These are phyloP conservation scores for Hippocampus zosterae DNA, from an alignment of 2,113 vertebrate species.

Conservation along the genomic window DNA sequence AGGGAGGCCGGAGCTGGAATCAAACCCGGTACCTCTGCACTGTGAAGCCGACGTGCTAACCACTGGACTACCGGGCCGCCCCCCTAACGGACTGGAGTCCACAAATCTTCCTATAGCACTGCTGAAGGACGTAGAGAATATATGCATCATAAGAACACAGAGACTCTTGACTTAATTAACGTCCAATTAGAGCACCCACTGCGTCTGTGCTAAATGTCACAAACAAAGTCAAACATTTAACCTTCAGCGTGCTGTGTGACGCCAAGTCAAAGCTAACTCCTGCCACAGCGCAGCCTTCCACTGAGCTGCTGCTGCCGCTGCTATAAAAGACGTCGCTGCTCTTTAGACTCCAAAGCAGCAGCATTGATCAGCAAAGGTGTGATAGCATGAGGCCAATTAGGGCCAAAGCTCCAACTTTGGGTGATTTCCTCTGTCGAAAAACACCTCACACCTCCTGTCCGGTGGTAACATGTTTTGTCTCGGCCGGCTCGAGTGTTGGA, in stretches of 20 bases:
- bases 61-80: too few species aligned
- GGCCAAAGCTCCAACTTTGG: conserved; percentile 30
- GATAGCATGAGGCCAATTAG: conserved; percentile 68
- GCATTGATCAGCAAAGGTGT: conserved; percentile 63
- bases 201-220: not conserved
- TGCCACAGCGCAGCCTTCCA: conserved; percentile 35
- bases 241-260: not conserved
- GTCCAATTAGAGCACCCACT: not conserved
- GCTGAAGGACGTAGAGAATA: not conserved
- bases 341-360: conserved; percentile 39
- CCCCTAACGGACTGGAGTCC: not conserved
- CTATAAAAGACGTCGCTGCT: conserved; percentile 25
- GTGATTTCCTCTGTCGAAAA: conserved; percentile 38
- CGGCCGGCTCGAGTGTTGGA: conserved; percentile 38
- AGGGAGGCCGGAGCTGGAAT: too few species aligned
- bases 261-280: conserved; percentile 1
- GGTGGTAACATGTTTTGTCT: conserved; percentile 31
- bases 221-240: conserved; percentile 2
- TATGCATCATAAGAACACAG: not conserved
- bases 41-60: too few species aligned
- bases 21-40: too few species aligned
- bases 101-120: not conserved
- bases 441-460: conserved; percentile 33
- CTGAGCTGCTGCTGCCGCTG: conserved; percentile 25
- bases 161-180: not conserved